phyloP scores from a whole-genome alignment of 2,113 vertebrate genomes.

The Arothron firmamentum region DNA sequence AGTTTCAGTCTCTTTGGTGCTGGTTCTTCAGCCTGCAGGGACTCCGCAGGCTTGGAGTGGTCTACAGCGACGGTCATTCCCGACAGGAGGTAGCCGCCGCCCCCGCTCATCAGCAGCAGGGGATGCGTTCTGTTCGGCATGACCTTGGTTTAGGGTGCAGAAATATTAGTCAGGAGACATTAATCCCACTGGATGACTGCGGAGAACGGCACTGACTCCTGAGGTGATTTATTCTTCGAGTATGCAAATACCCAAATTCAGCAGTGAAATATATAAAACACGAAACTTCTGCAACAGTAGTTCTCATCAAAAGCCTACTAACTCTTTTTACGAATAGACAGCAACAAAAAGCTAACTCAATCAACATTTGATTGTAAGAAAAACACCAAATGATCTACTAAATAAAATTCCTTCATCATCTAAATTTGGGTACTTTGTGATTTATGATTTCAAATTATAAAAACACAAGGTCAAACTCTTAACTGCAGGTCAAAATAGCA shows the following conservation, averaged over 20 bases:
- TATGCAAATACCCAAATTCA: conserved; percentile 5
- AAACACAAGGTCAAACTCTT: no score
- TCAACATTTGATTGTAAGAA: no score
- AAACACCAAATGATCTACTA: no score
- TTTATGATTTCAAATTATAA: no score
- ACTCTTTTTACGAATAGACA: no score
- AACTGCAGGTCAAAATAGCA: no score
- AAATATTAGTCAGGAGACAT: conserved; percentile 36
- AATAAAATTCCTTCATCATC: no score
- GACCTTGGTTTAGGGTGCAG: conserved; percentile 71
- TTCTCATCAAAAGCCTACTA: no score
- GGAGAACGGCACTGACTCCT: conserved; percentile 2
- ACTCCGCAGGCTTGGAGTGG: conserved; percentile 44
- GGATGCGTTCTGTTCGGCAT: conserved; percentile 94
- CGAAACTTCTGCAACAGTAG: no score
- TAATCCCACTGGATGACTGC: conserved; percentile 1
- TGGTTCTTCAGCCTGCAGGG: conserved; percentile 75
- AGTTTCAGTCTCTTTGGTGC: conserved; percentile 84
- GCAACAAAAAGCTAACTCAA: no score
- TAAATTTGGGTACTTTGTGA: no score
- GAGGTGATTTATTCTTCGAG: not conserved
- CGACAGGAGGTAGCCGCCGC: conserved; percentile 89
- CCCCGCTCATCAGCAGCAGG: conserved; percentile 89
- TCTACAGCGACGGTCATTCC: conserved; percentile 83
- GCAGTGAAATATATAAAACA: no score